Evolutionary conservation across 1,140 invertebrate genomes (phyloP).

Genomic region (Drosophila mojavensis): DNA sequence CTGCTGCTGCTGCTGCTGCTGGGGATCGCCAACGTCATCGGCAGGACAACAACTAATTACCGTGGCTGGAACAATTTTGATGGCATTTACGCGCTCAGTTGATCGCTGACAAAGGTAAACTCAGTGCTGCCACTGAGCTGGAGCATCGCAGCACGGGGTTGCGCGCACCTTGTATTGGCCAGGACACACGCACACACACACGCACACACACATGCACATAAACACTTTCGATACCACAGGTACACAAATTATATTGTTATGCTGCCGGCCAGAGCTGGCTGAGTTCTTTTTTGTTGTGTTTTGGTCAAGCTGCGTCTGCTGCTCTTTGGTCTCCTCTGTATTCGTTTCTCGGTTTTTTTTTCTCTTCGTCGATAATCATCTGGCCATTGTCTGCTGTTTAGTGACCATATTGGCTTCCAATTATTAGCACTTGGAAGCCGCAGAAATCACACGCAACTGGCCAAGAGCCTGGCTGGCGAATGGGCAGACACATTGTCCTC

Average conservation of each 20-base stretch:
- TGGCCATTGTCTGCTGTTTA: slow-evolving; percentile 64
- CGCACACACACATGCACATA: slow-evolving; percentile 14
- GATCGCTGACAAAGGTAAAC: slow-evolving; percentile 66
- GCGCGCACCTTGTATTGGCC: slow-evolving; percentile 51
- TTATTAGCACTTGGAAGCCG: slow-evolving; percentile 73
- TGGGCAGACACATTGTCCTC: slow-evolving; percentile 55
- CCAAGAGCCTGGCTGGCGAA: not conserved
- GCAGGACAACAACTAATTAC: slow-evolving; percentile 81
- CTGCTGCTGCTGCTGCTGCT: slow-evolving; percentile 19
- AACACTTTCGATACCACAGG: slow-evolving; percentile 40
- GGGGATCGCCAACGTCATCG: slow-evolving; percentile 28
- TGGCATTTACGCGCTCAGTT: slow-evolving; percentile 80
- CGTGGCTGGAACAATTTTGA: slow-evolving; percentile 81
- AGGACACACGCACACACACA: slow-evolving; percentile 14
- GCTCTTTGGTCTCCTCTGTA: not conserved
- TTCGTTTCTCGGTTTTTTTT: slow-evolving; percentile 13
- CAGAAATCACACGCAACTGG: slow-evolving; percentile 56
- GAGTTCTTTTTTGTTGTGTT: slow-evolving; percentile 14
- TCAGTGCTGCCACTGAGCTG: slow-evolving; percentile 6
- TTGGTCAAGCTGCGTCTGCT: slow-evolving; percentile 37
- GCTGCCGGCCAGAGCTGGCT: slow-evolving; percentile 54
- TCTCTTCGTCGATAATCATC: slow-evolving; percentile 57
- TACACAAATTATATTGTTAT: slow-evolving; percentile 81
- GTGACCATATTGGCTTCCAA: slow-evolving; percentile 49
- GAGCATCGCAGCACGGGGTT: slow-evolving; percentile 13